Evolutionary conservation across 2,888 invertebrate genomes (phyloP), one percentile per base, ranked within the genome.

Genomic region (Phyllotreta cruciferae): DNA sequence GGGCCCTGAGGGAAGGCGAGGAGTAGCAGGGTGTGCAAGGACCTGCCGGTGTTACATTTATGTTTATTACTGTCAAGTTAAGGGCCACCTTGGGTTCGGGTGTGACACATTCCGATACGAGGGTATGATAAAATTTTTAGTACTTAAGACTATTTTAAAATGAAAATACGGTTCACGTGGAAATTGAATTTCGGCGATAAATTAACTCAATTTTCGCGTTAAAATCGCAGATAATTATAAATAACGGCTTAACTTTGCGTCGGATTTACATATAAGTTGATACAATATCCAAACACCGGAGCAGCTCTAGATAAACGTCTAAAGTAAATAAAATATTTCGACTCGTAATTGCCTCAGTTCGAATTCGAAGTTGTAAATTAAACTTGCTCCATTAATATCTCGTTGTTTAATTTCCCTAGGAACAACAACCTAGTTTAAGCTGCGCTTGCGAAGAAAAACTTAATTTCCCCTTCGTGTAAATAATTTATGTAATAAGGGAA

Each of bases 11-110:
- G 64, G 66, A 63, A 54, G 11, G 45, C 55, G 58, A 64, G 62
- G 65, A 62, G 62, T 56, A 62, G 55, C 60, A 58, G 62, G 62
- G 49, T 63, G 65, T 63, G 60, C 63, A 49, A 65, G 65, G 63
- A 61, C 62, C 63, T 60, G 58, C 61, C 54, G 64, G 58, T 66
- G 64, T 68, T 66, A 68, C 66, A 66, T 68, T 66, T 62, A 68
- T 66, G 68, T 68, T 66, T 68, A 68, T 66, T 62, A 62, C 64
- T 64, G 60, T 62, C 60, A 60, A 60, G 56, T 62, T 58, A 39
- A 61, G 55, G 56, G 57, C 44, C 60, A 60, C 52, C 24, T 60
- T 38, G 56, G 41, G 50, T 34, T 50, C 44, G 52, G 53, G 52
- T 60, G 60, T 60, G 60, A 60, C 53, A 60, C 36, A 11, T 52